Evolutionary conservation across 2,113 vertebrate species (phyloP).

Genomic region (Hydropotes inermis): DNA sequence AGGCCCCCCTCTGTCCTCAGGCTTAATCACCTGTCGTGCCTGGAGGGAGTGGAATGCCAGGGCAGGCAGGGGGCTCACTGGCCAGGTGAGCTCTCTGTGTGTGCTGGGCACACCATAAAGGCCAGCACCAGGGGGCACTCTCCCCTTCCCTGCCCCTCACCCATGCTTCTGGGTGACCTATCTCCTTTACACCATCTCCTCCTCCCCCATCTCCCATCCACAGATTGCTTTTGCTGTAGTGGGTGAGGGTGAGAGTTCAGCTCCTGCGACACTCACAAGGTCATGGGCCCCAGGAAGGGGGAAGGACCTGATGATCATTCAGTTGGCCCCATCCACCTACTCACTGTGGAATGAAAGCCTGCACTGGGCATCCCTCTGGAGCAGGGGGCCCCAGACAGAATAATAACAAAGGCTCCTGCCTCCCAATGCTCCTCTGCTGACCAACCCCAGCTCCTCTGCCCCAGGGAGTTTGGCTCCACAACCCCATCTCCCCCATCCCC

Average conservation of each 20-base stretch:
- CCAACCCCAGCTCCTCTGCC: not conserved
- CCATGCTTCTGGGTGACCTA: not conserved
- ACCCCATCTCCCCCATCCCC: no score
- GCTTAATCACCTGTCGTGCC: not conserved
- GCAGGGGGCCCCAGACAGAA: not conserved
- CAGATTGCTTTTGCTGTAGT: not conserved
- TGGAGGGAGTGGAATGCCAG: not conserved
- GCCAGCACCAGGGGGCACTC: conserved; percentile 36
- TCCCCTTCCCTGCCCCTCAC: conserved; percentile 43
- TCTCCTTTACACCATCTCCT: conserved; percentile 51
- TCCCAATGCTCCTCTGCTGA: not conserved
- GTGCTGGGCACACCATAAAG: not conserved
- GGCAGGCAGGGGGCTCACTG: not conserved
- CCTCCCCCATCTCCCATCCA: not conserved
- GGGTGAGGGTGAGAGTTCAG: not conserved
- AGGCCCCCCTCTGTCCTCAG: not conserved
- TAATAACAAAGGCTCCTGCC: not conserved
- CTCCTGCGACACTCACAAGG: not conserved
- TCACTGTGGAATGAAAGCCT: not conserved
- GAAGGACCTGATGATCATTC: not conserved
- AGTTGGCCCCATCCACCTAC: not conserved
- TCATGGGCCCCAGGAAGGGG: not conserved
- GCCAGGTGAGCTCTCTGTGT: not conserved
- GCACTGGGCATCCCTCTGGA: not conserved
- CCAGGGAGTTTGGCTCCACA: not conserved